Evolutionary conservation across 2,888 invertebrate species (phyloP).

Genomic region (Anticlea derivata): DNA sequence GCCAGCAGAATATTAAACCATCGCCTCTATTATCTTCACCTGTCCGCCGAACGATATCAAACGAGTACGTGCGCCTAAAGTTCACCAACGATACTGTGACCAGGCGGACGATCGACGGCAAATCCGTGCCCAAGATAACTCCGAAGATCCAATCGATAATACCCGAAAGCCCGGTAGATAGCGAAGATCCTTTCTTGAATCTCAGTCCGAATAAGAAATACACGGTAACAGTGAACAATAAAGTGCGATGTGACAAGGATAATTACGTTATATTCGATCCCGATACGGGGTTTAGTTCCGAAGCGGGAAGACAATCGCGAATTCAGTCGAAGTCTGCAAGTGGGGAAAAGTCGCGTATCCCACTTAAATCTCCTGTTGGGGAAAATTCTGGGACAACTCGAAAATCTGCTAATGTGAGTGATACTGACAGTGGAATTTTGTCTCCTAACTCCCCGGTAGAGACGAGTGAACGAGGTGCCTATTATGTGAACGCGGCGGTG

Average conservation of each 20-base stretch:
- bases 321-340: constrained; percentile 61
- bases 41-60: constrained; percentile 76
- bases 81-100: constrained; percentile 75
- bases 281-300: constrained; percentile 70
- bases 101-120: constrained; percentile 72
- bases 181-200: constrained; percentile 75
- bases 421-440: constrained; percentile 86
- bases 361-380: constrained; percentile 62
- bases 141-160: constrained; percentile 80
- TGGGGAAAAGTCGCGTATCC: constrained; percentile 64
- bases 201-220: constrained; percentile 81
- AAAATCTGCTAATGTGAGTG: constrained; percentile 80
- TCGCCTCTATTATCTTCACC: constrained; percentile 70
- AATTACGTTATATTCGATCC: constrained; percentile 82
- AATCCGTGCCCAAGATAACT: constrained; percentile 74
- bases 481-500: constrained; percentile 71
- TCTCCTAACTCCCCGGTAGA: constrained; percentile 86
- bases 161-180: constrained; percentile 78
- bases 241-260: constrained; percentile 80
- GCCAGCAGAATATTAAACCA: constrained; percentile 56
- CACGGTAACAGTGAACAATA: constrained; percentile 78
- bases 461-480: constrained; percentile 63
- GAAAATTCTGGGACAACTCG: constrained; percentile 59
- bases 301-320: constrained; percentile 50
- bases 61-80: constrained; percentile 77